A percentile compares a stretch with the other conserved stretches of the same genome.
Conservation (phyloP, 2,888 invertebrate species). For the Tetropium fuscum region DNA sequence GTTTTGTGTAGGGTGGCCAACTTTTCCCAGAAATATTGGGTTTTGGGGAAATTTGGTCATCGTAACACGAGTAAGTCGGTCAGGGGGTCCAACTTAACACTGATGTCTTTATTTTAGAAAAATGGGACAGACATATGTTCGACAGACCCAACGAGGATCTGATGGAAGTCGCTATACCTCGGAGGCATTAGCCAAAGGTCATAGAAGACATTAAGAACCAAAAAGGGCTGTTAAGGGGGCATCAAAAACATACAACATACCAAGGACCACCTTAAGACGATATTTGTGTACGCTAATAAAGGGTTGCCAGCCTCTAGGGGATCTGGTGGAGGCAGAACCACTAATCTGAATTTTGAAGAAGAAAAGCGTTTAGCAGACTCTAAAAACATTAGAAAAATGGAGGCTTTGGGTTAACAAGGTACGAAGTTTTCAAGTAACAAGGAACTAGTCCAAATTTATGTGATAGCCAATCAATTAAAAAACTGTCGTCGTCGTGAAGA, state of each 20-base stretch:
- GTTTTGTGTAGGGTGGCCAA: too few relatives aligned
- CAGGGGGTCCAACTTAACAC: background rate
- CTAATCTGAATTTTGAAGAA: background rate
- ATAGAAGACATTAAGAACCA: background rate
- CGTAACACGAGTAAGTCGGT: background rate
- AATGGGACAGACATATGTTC: background rate
- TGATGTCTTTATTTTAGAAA: background rate
- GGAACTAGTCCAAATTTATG: background rate
- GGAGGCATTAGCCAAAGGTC: background rate
- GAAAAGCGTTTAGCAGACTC: background rate
- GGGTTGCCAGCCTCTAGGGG: background rate
- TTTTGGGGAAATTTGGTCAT: background rate
- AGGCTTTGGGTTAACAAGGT: background rate
- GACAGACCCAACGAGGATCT: background rate
- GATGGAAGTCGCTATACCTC: background rate
- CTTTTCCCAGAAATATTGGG: background rate
- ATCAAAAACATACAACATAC: background rate
- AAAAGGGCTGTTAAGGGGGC: background rate
- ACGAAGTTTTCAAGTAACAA: slow-evolving; percentile 6
- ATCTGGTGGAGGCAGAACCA: background rate
- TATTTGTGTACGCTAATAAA: background rate
- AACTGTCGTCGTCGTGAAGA: too few relatives aligned
- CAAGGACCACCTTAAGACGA: background rate
- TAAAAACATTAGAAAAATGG: background rate
- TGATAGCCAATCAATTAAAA: background rate